Conservation (phyloP, 2,888 invertebrate genomes). For the Oligia latruncula region DNA sequence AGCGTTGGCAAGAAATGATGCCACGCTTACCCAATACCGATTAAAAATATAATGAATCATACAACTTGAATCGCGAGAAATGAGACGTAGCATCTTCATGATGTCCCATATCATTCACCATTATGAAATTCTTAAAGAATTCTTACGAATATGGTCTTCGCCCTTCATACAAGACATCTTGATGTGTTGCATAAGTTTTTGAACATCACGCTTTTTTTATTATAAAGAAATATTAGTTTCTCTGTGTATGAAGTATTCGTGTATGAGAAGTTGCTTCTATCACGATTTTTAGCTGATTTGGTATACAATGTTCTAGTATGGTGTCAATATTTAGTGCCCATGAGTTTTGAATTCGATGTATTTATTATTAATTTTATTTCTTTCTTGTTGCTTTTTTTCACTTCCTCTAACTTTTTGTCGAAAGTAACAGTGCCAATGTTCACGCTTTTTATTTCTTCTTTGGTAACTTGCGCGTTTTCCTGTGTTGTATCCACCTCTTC, state of each 20-base stretch:
- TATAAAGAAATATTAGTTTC: not conserved
- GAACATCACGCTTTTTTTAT: constrained; percentile 3
- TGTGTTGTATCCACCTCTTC: constrained; percentile 52
- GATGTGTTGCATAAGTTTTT: constrained; percentile 38
- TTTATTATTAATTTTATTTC: not conserved
- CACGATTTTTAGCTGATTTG: not conserved
- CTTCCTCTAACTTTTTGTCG: constrained; percentile 87
- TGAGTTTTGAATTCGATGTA: not conserved
- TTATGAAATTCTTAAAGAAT: constrained; percentile 54
- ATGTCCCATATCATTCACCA: constrained; percentile 38
- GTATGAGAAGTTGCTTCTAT: not conserved
- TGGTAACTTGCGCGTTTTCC: constrained; percentile 81
- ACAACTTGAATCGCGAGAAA: constrained; percentile 20
- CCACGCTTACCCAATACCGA: constrained; percentile 43
- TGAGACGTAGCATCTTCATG: constrained; percentile 33
- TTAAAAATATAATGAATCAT: constrained; percentile 49
- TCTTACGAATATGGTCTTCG: constrained; percentile 46
- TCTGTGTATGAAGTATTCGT: not conserved
- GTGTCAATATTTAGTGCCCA: not conserved
- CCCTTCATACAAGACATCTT: constrained; percentile 43
- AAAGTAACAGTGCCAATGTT: constrained; percentile 87
- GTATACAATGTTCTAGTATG: not conserved
- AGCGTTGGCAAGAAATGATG: not conserved
- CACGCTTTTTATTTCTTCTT: constrained; percentile 87
- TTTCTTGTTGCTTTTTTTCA: constrained; percentile 72